phyloP scores from a whole-genome alignment of 2,797 vertebrate species.

The Rhadinocentrus ornatus region DNA sequence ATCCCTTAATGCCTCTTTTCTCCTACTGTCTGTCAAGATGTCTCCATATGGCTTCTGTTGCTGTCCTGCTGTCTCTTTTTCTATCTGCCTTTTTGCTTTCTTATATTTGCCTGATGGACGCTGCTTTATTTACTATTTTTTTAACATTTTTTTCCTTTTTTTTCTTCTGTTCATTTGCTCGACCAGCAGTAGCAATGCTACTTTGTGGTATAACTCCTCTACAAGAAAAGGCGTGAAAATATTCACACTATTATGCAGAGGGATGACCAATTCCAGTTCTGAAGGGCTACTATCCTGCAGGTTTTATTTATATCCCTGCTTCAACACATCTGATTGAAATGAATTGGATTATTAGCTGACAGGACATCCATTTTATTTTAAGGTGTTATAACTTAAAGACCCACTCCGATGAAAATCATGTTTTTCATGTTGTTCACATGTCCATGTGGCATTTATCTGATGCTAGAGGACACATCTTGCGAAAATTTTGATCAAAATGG shows the following conservation, averaged over 20 bases:
- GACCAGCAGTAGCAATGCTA: not conserved
- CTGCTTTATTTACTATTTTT: not conserved
- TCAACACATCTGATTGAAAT: too few species aligned
- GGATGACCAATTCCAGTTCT: not conserved
- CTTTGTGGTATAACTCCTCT: not conserved
- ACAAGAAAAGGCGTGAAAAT: not conserved
- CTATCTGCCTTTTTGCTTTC: not conserved
- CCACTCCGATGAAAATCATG: too few species aligned
- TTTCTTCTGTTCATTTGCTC: not conserved
- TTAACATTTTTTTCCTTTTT: not conserved
- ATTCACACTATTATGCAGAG: not conserved
- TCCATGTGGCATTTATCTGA: too few species aligned
- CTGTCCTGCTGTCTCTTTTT: not conserved
- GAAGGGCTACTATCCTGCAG: not conserved
- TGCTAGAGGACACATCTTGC: too few species aligned
- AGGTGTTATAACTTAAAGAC: too few species aligned
- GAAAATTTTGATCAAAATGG: too few species aligned
- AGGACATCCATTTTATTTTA: too few species aligned
- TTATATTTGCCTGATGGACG: not conserved
- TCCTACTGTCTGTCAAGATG: constrained; percentile 42
- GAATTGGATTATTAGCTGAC: not conserved
- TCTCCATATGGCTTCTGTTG: constrained; percentile 18
- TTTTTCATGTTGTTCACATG: too few species aligned
- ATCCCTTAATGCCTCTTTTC: constrained; percentile 58
- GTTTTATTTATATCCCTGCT: not conserved